These are phyloP conservation scores for Luidia sarsii DNA, from an alignment of 53 echinoderm and acorn worm genomes.

Conservation along the genomic window DNA sequence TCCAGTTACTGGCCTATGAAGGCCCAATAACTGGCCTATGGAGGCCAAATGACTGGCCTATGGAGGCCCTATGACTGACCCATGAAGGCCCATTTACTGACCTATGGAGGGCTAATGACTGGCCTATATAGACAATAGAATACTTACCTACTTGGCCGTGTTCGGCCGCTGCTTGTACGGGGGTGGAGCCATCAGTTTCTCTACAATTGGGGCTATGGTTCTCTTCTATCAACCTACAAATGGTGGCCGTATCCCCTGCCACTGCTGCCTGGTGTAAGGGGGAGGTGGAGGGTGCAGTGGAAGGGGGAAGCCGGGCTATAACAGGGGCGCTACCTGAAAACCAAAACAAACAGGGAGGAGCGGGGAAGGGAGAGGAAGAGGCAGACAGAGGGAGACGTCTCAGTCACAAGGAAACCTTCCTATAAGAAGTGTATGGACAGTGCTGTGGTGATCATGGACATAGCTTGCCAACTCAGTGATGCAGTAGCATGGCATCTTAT, in stretches of 20 bases:
- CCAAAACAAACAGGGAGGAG: no score
- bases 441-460: no score
- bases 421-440: no score
- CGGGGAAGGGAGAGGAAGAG: neutral
- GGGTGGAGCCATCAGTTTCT: constrained; percentile 94
- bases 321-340: constrained; percentile 76
- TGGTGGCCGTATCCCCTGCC: constrained; percentile 84
- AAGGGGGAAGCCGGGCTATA: constrained; percentile 70
- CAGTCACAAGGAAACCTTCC: no score
- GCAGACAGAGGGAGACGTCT: neutral
- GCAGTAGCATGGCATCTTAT: no score
- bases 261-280: constrained; percentile 91
- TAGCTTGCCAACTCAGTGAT: no score
- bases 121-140: no score
- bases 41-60: no score
- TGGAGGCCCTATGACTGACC: no score
- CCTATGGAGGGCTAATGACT: neutral
- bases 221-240: constrained; percentile 92
- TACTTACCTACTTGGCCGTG: constrained; percentile 86
- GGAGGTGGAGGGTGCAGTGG: constrained; percentile 66
- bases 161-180: constrained; percentile 84
- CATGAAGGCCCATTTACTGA: neutral
- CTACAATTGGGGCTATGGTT: constrained; percentile 76
- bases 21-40: no score
- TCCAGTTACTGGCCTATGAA: no score